Evolutionary conservation across 1,140 invertebrate species (phyloP).

Genomic region (Proales similis): DNA sequence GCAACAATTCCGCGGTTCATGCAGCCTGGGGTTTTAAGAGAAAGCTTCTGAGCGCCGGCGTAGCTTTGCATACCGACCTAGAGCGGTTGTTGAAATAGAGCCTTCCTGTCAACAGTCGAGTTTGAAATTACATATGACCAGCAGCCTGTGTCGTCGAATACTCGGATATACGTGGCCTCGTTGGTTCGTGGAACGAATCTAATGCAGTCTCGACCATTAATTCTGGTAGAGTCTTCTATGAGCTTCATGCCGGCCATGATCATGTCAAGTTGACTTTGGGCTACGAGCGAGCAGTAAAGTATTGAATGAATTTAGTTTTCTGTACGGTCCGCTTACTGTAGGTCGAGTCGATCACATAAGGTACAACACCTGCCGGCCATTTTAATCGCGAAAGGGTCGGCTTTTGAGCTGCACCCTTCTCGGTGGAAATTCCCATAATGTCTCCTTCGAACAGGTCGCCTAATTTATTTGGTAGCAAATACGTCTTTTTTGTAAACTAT

Average conservation of each 20-base stretch:
- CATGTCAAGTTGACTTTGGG: constrained; percentile 7
- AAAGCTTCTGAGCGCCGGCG: constrained; percentile 6
- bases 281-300: not conserved
- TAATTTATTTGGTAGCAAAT: too few relatives aligned
- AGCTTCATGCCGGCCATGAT: constrained; percentile 15
- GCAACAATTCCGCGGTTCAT: constrained; percentile 27
- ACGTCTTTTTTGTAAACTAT: too few relatives aligned
- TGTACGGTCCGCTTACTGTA: not conserved
- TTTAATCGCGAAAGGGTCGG: not conserved
- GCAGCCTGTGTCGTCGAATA: constrained; percentile 28
- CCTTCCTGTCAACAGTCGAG: not conserved
- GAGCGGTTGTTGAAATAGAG: not conserved
- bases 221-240: constrained; percentile 19
- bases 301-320: not conserved
- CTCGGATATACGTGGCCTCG: constrained; percentile 21
- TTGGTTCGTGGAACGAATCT: constrained; percentile 14
- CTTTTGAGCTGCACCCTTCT: constrained; percentile 20
- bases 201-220: constrained; percentile 12
- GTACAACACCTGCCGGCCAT: constrained; percentile 33
- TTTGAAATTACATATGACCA: constrained; percentile 16
- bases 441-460: constrained; percentile 37
- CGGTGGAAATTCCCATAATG: constrained; percentile 1
- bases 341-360: constrained; percentile 16
- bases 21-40: constrained; percentile 18
- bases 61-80: constrained; percentile 5